Evolutionary conservation across 2,888 invertebrate genomes (phyloP).

Genomic region (Axea sp.): DNA sequence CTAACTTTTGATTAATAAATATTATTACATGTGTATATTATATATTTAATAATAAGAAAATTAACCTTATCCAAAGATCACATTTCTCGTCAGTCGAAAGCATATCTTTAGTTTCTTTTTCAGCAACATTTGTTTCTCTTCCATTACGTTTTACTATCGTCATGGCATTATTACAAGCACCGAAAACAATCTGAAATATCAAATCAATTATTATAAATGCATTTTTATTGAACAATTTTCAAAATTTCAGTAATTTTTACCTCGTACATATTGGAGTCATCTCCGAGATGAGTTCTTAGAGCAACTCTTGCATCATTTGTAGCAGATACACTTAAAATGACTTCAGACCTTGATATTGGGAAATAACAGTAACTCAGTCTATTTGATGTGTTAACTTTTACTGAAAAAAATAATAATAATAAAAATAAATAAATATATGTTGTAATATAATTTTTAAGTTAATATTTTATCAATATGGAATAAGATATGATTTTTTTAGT

Average conservation of each 20-base stretch:
- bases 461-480: too few species aligned
- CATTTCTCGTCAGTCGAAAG: constrained; percentile 62
- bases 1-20: too few species aligned
- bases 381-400: constrained; percentile 67
- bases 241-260: too few species aligned
- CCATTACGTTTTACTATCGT: constrained; percentile 68
- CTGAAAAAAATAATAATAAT: too few species aligned
- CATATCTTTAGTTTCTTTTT: constrained; percentile 67
- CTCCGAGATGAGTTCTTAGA: constrained; percentile 68
- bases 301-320: constrained; percentile 70
- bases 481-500: too few species aligned
- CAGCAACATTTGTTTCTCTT: constrained; percentile 64
- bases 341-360: constrained; percentile 66
- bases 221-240: too few species aligned
- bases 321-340: constrained; percentile 66
- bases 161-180: constrained; percentile 69
- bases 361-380: constrained; percentile 69
- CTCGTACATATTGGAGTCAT: constrained; percentile 70
- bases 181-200: constrained; percentile 66
- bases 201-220: too few species aligned
- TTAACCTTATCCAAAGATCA: constrained; percentile 69
- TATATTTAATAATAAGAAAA: too few species aligned
- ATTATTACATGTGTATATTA: too few species aligned
- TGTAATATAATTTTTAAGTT: too few species aligned
- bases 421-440: too few species aligned